A percentile compares a stretch with the other conserved stretches of the same genome.
phyloP scores from a whole-genome alignment of 2,113 vertebrate genomes.

The Oxygymnocypris stewartii region DNA sequence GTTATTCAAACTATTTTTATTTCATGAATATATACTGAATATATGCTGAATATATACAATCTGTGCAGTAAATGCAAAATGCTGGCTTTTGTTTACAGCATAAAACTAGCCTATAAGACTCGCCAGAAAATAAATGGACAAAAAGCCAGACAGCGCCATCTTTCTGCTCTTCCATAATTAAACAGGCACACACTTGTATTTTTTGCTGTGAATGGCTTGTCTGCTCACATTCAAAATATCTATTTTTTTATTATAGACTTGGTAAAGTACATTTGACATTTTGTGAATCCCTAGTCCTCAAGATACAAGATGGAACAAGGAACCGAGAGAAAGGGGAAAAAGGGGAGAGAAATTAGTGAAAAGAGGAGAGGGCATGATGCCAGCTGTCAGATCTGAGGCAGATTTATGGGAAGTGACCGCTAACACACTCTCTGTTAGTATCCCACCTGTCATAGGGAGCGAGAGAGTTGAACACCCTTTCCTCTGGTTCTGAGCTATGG shows the following conservation, averaged over 20 bases:
- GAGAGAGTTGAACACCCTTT: slow-evolving; percentile 12
- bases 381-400: slow-evolving; percentile 74
- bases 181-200: not conserved
- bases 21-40: not conserved
- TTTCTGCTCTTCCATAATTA: not conserved
- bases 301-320: slow-evolving; percentile 46
- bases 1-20: not conserved
- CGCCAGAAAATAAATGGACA: not conserved
- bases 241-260: not conserved
- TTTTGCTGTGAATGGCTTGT: not conserved
- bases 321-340: slow-evolving; percentile 58
- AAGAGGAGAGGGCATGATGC: slow-evolving; percentile 68
- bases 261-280: not conserved
- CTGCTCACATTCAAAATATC: not conserved
- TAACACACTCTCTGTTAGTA: slow-evolving; percentile 68
- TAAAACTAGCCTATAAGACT: not conserved
- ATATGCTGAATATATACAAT: not conserved
- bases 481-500: slow-evolving; percentile 26
- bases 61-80: not conserved
- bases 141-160: not conserved
- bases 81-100: not conserved
- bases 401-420: slow-evolving; percentile 73
- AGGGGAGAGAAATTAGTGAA: slow-evolving; percentile 59
- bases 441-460: slow-evolving; percentile 69
- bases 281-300: slow-evolving; percentile 36